Conservation (phyloP, 2,888 invertebrate species). For the Tenthredo livida region DNA sequence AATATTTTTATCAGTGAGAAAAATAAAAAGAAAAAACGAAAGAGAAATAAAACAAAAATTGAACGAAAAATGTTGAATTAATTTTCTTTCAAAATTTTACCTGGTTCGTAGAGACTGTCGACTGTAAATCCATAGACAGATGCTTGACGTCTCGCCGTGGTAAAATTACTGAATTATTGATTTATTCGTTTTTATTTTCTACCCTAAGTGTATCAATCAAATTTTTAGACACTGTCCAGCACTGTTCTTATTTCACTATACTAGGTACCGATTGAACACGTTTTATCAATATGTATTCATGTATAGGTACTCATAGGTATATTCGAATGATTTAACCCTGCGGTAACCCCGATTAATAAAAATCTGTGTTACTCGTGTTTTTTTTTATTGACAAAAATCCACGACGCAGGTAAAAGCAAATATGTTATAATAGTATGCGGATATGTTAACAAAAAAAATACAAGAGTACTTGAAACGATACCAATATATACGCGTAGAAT, state of each 20-base stretch:
- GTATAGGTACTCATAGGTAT: too few species aligned
- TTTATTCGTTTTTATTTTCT: not conserved
- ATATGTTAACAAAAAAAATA: not conserved
- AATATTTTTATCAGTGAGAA: not conserved
- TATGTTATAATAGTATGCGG: not conserved
- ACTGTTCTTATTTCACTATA: not conserved
- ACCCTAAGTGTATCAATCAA: too few species aligned
- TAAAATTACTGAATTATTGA: slow-evolving; percentile 5
- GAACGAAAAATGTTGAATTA: not conserved
- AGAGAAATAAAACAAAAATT: too few species aligned
- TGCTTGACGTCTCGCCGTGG: slow-evolving; percentile 54
- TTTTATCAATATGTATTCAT: not conserved
- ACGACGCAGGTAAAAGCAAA: not conserved
- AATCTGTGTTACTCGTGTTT: not conserved
- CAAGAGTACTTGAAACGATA: not conserved
- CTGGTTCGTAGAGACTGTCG: slow-evolving; percentile 55
- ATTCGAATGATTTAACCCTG: not conserved
- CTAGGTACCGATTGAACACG: slow-evolving; percentile 6
- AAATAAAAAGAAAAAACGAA: not conserved
- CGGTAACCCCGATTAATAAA: not conserved
- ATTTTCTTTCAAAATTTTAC: slow-evolving; percentile 38
- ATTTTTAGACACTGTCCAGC: not conserved
- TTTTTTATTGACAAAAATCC: not conserved
- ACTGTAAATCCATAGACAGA: slow-evolving; percentile 54
- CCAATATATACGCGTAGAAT: not conserved